Conservation (phyloP, 2,113 vertebrate genomes). For the Nansenia antarctica region DNA sequence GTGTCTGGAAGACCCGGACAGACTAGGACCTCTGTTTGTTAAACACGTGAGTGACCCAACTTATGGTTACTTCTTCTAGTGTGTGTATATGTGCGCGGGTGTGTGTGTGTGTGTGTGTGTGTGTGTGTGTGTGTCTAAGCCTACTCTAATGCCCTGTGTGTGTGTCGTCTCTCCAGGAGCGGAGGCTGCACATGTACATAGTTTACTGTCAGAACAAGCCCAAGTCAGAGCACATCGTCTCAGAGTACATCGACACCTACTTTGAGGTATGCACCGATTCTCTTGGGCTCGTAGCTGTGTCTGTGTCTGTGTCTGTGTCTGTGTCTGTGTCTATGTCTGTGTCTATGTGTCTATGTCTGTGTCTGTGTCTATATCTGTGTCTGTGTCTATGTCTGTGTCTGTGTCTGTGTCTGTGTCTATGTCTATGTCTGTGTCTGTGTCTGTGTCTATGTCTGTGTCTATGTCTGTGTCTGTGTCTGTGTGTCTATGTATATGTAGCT, state of each 20-base stretch:
- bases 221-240: constrained; percentile 97
- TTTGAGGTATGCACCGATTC: constrained; percentile 96
- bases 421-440: too few species aligned
- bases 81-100: background rate
- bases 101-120: background rate
- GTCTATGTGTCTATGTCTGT: too few species aligned
- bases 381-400: too few species aligned
- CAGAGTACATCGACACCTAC: constrained; percentile 96
- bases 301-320: too few species aligned
- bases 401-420: too few species aligned
- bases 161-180: constrained; percentile 77
- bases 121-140: background rate
- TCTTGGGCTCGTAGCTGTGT: too few species aligned
- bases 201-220: constrained; percentile 99
- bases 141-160: constrained; percentile 1
- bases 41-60: constrained; percentile 86
- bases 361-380: too few species aligned
- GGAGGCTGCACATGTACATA: constrained; percentile 97
- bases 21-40: constrained; percentile 90
- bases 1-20: constrained; percentile 97
- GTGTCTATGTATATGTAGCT: too few species aligned
- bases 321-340: too few species aligned
- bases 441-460: too few species aligned
- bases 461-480: too few species aligned
- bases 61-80: background rate